Percentiles rank a stretch among this genome's conserved stretches.
Evolutionary conservation across 2,888 invertebrate species (phyloP).

Genomic region (Miltochrista miniata): DNA sequence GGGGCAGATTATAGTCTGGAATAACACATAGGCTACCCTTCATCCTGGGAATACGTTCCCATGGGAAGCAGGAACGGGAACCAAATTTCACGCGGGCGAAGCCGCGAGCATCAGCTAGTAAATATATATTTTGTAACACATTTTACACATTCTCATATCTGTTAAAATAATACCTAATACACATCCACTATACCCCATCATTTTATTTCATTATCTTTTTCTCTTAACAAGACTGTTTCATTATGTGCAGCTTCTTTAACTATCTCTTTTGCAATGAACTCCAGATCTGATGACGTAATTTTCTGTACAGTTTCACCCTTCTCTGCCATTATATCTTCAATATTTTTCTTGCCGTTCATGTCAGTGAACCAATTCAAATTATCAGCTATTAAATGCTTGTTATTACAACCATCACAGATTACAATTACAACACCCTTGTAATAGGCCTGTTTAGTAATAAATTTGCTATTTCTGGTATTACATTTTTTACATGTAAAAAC

Average conservation of each 20-base stretch:
- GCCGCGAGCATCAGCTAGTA: no score
- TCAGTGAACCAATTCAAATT: conserved; percentile 97
- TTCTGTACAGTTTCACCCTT: conserved; percentile 93
- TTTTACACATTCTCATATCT: no score
- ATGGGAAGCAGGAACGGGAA: no score
- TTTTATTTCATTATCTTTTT: conserved; percentile 15
- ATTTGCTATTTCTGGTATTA: conserved; percentile 88
- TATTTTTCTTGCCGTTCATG: conserved; percentile 89
- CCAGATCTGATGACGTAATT: conserved; percentile 76
- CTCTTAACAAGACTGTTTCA: conserved; percentile 31
- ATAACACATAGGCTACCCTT: no score
- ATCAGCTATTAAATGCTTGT: conserved; percentile 97
- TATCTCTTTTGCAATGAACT: conserved; percentile 73
- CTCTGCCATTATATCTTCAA: conserved; percentile 94
- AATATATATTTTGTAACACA: no score
- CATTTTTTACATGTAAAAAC: conserved; percentile 96
- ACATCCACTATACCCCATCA: no score
- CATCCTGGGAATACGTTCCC: no score
- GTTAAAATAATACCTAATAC: no score
- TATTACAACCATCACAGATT: conserved; percentile 93
- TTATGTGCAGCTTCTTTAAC: conserved; percentile 45
- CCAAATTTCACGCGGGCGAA: no score
- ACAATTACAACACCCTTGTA: conserved; percentile 96
- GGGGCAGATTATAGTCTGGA: no score
- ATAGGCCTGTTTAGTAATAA: conserved; percentile 94